Conservation (phyloP, 2,888 invertebrate genomes). For the Eumacrocentrus americanus region DNA sequence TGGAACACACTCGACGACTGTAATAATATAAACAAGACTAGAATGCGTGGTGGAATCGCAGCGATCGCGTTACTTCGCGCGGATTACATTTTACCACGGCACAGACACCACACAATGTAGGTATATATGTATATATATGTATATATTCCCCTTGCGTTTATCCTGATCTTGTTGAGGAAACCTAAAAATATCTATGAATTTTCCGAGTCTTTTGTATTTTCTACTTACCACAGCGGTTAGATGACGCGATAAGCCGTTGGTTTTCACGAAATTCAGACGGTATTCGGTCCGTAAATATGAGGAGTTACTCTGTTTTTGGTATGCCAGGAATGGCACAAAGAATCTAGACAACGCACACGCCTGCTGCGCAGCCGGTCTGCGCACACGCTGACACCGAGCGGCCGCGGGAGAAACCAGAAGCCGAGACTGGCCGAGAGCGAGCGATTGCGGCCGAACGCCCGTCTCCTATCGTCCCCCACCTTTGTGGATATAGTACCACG, state of each 20-base stretch:
- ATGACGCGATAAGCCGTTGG: conserved; percentile 54
- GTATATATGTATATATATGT: conserved; percentile 15
- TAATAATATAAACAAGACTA: too few species aligned
- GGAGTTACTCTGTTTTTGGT: conserved; percentile 71
- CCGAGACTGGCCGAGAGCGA: conserved; percentile 44
- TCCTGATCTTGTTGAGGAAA: too few species aligned
- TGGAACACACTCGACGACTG: too few species aligned
- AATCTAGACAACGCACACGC: conserved; percentile 93
- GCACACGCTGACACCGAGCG: conserved; percentile 77
- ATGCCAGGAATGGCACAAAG: conserved; percentile 98
- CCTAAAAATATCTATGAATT: too few species aligned
- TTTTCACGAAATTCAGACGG: conserved; percentile 59
- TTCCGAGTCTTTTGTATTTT: conserved; percentile 32
- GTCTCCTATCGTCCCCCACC: conserved; percentile 22
- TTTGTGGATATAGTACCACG: conserved; percentile 13
- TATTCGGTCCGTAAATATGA: conserved; percentile 63
- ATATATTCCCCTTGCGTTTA: not conserved
- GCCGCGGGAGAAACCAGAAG: conserved; percentile 64
- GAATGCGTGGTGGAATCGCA: too few species aligned
- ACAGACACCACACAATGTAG: conserved; percentile 8
- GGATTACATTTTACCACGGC: conserved; percentile 17
- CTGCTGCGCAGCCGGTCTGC: conserved; percentile 81
- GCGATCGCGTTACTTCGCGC: not conserved
- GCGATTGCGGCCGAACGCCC: conserved; percentile 45
- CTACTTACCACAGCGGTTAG: conserved; percentile 77